phyloP scores from a whole-genome alignment of 2,797 vertebrate genomes.

The Microtus californicus region DNA sequence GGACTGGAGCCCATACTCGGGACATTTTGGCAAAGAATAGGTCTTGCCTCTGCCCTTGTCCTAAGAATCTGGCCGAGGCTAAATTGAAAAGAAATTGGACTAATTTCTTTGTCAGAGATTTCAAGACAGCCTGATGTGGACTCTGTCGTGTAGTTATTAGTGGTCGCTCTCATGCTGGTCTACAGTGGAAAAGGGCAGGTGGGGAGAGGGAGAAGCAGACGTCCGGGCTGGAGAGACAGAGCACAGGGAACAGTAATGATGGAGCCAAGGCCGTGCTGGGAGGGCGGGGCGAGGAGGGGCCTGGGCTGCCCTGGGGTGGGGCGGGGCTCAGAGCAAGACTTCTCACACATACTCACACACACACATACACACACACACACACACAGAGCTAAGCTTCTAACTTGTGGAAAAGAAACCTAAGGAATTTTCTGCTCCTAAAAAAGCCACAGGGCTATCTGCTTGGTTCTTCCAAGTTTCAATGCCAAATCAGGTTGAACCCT shows the following conservation, averaged over 20 bases:
- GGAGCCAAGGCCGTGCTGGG: neutral
- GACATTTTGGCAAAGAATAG: neutral
- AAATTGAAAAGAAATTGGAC: neutral
- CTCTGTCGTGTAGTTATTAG: neutral
- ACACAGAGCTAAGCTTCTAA: no score
- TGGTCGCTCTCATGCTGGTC: neutral
- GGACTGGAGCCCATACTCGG: no score
- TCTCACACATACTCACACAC: no score
- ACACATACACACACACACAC: no score
- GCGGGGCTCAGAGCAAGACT: neutral
- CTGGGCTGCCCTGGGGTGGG: neutral
- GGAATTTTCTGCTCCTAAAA: neutral
- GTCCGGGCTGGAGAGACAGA: neutral
- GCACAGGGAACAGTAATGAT: accelerated
- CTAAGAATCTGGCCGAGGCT: neutral
- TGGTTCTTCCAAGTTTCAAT: neutral
- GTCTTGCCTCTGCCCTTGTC: neutral
- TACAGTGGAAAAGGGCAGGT: neutral
- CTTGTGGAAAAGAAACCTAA: neutral
- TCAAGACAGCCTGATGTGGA: neutral
- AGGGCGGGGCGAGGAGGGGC: neutral
- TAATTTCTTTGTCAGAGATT: neutral
- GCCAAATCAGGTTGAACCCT: neutral
- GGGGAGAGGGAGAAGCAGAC: neutral
- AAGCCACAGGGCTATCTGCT: no score